These are phyloP conservation scores for Equus przewalskii DNA, from an alignment of 2,113 vertebrate genomes.

Conservation along the genomic window DNA sequence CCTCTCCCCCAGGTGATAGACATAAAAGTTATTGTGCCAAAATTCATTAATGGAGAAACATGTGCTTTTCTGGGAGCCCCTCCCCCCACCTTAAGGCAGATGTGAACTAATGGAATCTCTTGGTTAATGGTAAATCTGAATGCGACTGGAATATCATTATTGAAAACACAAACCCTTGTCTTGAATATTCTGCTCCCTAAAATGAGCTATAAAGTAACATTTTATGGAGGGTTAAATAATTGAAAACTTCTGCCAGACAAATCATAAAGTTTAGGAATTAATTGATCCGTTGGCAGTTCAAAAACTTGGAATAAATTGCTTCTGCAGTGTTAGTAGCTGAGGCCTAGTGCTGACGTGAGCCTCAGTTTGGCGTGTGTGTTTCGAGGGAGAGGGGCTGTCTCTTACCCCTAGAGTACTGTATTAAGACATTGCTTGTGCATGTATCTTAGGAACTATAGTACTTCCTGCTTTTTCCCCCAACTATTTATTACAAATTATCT, in stretches of 20 bases:
- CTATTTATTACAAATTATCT: background rate
- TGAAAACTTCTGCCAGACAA: conserved; percentile 33
- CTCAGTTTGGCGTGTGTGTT: background rate
- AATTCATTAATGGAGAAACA: conserved; percentile 79
- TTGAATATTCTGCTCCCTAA: conserved; percentile 65
- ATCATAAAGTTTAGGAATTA: conserved; percentile 35
- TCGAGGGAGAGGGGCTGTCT: background rate
- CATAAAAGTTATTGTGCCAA: conserved; percentile 80
- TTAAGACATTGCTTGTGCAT: background rate
- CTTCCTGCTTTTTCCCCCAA: background rate
- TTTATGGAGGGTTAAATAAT: conserved; percentile 52
- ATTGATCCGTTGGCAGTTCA: background rate
- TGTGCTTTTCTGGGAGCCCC: conserved; percentile 28
- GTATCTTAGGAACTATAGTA: background rate
- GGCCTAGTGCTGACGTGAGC: background rate
- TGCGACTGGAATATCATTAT: conserved; percentile 67
- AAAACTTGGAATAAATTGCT: background rate
- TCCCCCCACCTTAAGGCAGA: conserved; percentile 58
- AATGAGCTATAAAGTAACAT: conserved; percentile 49
- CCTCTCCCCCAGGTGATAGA: conserved; percentile 76
- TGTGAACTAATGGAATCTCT: conserved; percentile 77
- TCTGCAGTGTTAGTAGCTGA: background rate
- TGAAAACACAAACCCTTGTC: conserved; percentile 56
- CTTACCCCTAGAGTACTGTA: background rate
- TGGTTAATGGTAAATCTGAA: conserved; percentile 53